Base-by-base conservation (phyloP, 2,888 invertebrate genomes). In the Cyclophora albipunctata region DNA sequence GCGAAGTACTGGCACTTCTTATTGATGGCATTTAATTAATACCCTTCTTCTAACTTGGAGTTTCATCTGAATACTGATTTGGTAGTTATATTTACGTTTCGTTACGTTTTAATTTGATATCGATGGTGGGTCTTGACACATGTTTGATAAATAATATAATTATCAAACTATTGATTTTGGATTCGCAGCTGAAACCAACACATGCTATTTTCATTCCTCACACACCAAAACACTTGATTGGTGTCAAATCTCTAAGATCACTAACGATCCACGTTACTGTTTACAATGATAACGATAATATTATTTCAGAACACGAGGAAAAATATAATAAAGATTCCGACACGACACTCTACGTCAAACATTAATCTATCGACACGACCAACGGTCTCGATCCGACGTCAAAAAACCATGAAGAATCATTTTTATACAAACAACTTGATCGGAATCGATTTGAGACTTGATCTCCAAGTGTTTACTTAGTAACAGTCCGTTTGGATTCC, bases 391-490 rank as follows among this genome's bases (percentile, higher is more conserved):
- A 66, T 74, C 74, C 76, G 78, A 78, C 78, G 71, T 76, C 71
- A 77, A 82, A 81, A 81, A 81, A 80, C 69, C 81, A 77, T 78
- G 78, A 77, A 80, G 73, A 77, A 73, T 75, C 75, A 71, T 67
- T 74, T 20, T 75, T 71, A 84, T 85, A 84, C 81, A 84, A 87
- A 87, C 77, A 86, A 76, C 73, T 71, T 37, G 37, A 69, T 71
- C 68, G 74, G 73, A 79, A 82, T 80, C 77, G 80, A 83, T 84
- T 81, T 77, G 75, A 74, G 72, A 63, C 79, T 76, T 75, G 79
- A 81, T 77, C 79, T 74, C 68, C 50, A 63, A 82, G 81, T 86
- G 75, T 87, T 87, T 87, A 82, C 82, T 84, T 82, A 83, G 85
- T 83, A 85, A 85, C 83, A 85, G 77, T 76, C 78, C 75, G 80